phyloP scores from a whole-genome alignment of 1,140 invertebrate species.

The Paraescarpia echinospica region DNA sequence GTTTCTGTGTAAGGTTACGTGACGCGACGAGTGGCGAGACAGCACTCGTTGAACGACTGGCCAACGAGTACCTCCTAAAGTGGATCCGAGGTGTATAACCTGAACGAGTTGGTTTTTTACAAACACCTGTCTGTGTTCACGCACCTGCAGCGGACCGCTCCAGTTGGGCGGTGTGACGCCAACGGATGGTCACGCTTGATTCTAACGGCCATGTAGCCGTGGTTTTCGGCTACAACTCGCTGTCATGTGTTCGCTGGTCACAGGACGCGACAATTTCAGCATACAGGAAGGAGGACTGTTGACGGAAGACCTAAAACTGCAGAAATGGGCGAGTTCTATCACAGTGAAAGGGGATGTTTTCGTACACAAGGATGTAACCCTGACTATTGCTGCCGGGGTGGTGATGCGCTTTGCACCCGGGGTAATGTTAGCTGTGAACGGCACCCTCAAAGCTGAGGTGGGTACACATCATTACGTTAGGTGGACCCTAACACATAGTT shows the following conservation, averaged over 20 bases:
- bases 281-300: neutral
- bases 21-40: neutral
- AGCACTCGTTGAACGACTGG: neutral
- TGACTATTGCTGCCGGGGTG: constrained; percentile 83
- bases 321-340: neutral
- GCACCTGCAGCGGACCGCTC: neutral
- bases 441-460: constrained; percentile 83
- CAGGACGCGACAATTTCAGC: neutral
- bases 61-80: neutral
- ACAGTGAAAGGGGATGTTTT: constrained; percentile 66
- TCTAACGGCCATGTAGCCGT: neutral
- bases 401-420: constrained; percentile 82
- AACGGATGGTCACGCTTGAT: neutral
- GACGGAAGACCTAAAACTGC: neutral
- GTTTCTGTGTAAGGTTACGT: neutral
- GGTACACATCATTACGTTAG: constrained; percentile 38
- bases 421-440: constrained; percentile 86
- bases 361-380: constrained; percentile 71
- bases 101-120: neutral
- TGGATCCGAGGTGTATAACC: neutral
- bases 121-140: neutral
- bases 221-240: neutral
- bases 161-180: neutral
- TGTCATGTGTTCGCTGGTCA: neutral
- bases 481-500: neutral